Evolutionary conservation across 2,888 invertebrate genomes (phyloP), one percentile per base, ranked within the genome.

Genomic region (Campopleginae sp.): DNA sequence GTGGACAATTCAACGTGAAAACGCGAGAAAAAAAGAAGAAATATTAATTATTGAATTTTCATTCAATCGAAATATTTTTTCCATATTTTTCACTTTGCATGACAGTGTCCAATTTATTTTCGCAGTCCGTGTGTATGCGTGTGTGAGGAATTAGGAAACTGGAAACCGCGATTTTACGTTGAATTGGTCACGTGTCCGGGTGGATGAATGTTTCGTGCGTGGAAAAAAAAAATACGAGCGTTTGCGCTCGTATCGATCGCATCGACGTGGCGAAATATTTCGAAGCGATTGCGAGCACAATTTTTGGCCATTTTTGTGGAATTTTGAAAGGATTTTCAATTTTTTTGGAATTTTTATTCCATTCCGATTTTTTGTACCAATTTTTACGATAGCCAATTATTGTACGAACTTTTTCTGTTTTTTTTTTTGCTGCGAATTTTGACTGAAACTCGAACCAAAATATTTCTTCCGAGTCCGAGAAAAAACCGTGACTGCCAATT

Each of bases 231-330:
- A 70, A 48, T 17, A 48, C 27, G 80, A 71, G 66, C 48, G 61
- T 80, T 48, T 74, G 77, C 46, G 77, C 46, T 44, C 61, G 77
- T 48, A 54, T 71, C 77, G 79, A 68, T 61, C 42, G 51, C 65
- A 71, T 58, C 19, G 42, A 38, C 27, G 71, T 74, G 78, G 81
- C n/a, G 38, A 82, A 80, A 81, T 85, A 82, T 86, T 86, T 88
- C 83, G 86, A 88, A 81, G 84, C 79, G 84, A 86, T 71, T 78
- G 17, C 70, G 79, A 71, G 48, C 82, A 86, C 83, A n/a, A 72
- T 83, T 80, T 77, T 80, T 71, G 77, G 12, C 48, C 71, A 27
- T 14, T 46, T 48, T 38, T 78, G 48, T 51, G 17, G 84, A 76
- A n/a, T n/a, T 17, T 19, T 54, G 42, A 68, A 65, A 70, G 31